Percentiles rank a stretch among this genome's conserved stretches.
Evolutionary conservation across 2,113 vertebrate genomes (phyloP).

Genomic region (Erythrocercus mccallii): DNA sequence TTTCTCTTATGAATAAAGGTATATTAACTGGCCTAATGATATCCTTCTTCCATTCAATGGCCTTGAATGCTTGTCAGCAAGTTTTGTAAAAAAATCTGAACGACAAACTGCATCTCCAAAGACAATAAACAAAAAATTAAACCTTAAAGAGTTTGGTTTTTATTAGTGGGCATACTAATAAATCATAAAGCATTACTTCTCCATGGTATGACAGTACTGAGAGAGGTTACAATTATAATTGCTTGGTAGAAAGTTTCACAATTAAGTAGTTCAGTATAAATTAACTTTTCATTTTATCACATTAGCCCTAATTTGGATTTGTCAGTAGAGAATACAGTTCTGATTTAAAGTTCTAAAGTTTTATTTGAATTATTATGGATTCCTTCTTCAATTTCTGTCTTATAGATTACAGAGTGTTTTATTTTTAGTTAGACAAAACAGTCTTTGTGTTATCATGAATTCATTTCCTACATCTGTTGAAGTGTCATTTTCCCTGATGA

Average conservation of each 20-base stretch:
- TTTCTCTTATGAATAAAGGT: background rate
- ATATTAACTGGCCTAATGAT: background rate
- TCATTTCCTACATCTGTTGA: constrained; percentile 5
- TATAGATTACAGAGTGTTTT: background rate
- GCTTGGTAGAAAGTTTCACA: background rate
- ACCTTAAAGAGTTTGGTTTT: background rate
- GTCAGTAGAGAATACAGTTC: background rate
- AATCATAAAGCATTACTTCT: background rate
- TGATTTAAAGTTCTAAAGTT: background rate
- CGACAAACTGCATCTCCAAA: background rate
- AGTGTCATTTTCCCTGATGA: constrained; percentile 1
- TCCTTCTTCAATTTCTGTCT: background rate
- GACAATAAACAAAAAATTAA: background rate
- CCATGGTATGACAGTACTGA: background rate
- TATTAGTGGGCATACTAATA: background rate
- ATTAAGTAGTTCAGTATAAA: background rate
- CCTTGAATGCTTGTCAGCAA: background rate
- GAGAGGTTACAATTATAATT: background rate
- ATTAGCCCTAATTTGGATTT: background rate
- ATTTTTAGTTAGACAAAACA: constrained; percentile 24
- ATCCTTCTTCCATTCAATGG: background rate
- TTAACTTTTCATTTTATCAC: background rate
- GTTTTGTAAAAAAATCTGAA: background rate
- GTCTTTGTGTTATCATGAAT: background rate
- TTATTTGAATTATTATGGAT: background rate